Evolutionary conservation across 2,888 invertebrate species (phyloP), one percentile per base, ranked within the genome.

Genomic region (Gisinianus flammeolus): DNA sequence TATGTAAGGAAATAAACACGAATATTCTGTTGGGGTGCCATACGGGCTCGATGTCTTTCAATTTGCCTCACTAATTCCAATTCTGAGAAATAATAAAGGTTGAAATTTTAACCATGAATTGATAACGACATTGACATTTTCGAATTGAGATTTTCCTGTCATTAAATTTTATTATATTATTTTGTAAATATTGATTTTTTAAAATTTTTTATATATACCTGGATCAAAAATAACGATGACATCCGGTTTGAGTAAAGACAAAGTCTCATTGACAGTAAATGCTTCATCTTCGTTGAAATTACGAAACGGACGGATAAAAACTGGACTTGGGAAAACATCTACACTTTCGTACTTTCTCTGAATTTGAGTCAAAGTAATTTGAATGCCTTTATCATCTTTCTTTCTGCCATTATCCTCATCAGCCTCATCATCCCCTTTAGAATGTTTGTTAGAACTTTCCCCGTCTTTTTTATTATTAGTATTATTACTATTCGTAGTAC

Each of bases 1-100:
- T 97, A 96, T 82, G 97, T 91, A 70, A 99, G 87, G 85, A 97
- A 96, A 87, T 94, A 98, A 10, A 98, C 92, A 85, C 92, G 92
- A 5, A 93, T 86, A 22, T 88, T 86, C 0, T 89, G 87, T 12
- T 30, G 64, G 0, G 79, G 75, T 62, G 81, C 81, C 33, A 83
- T 77, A n/a, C 85, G 76, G 19, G 85, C 85, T n/a, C 83, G 70
- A 75, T 84, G 79, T 54, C 84, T 79, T 79, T 85, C 85, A 69
- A 85, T 79, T 67, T 83, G 82, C 31, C 85, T 33, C 0, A 85
- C 78, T 28, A 85, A 71, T 52, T 85, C 83, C 75, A 85, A 77
- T 75, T 81, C 83, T 84, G 56, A n/a, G 76, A 54, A 30, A 19
- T 10, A n/a, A 24, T 12, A 33, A 19, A 26, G 52, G 54, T 44